These are phyloP conservation scores for Calcarius lapponicus DNA, from an alignment of 2,797 vertebrate genomes.

Conservation along the genomic window DNA sequence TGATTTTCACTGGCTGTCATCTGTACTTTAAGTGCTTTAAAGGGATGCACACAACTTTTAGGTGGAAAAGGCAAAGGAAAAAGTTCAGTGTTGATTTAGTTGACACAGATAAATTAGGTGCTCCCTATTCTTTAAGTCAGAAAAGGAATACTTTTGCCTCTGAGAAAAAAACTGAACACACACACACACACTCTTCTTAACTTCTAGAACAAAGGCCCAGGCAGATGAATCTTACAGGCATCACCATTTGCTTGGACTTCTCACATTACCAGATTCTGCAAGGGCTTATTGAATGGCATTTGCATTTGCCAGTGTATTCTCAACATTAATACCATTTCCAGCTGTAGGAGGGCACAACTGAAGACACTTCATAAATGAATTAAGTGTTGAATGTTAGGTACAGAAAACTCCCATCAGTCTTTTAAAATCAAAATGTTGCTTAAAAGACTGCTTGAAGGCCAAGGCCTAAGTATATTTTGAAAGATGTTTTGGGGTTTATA, in stretches of 20 bases:
- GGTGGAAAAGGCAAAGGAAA: neutral
- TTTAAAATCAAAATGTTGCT: neutral
- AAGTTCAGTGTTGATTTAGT: neutral
- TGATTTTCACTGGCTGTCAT: neutral
- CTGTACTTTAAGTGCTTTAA: neutral
- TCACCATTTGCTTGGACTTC: neutral
- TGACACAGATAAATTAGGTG: neutral
- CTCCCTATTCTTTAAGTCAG: neutral
- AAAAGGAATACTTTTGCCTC: neutral
- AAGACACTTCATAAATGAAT: neutral
- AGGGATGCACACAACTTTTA: neutral
- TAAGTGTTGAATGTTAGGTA: neutral
- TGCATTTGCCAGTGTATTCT: neutral
- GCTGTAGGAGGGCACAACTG: neutral
- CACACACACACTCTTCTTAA: neutral
- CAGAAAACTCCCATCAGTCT: neutral
- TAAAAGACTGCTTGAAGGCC: neutral
- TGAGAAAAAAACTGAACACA: neutral
- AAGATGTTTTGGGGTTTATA: neutral
- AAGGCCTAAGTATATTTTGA: neutral
- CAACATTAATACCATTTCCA: neutral
- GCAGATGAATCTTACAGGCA: neutral
- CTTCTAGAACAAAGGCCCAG: neutral
- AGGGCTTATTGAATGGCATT: rapidly evolving
- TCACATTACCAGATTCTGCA: neutral